Conservation (phyloP, 2,888 invertebrate species). For the Melitaea athalia region DNA sequence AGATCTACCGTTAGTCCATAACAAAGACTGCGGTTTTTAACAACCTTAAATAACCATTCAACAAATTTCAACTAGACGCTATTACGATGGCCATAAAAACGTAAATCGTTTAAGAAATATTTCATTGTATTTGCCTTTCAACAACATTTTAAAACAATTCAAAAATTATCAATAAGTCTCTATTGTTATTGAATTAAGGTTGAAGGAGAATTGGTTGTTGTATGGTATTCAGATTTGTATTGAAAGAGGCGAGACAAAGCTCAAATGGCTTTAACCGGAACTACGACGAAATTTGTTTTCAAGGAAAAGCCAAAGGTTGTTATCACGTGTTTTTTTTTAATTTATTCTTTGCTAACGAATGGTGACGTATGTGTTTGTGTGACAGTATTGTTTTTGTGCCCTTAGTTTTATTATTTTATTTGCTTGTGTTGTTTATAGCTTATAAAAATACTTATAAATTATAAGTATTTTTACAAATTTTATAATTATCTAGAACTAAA, state of each 20-base stretch:
- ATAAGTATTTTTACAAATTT: too few species aligned
- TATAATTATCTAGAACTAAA: too few species aligned
- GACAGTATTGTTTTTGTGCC: too few species aligned
- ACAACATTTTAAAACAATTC: neutral
- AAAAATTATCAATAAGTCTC: slow-evolving; percentile 3
- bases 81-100: too few species aligned
- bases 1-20: slow-evolving; percentile 67
- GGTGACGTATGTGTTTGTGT: neutral
- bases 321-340: neutral
- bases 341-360: neutral
- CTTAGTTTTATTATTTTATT: too few species aligned
- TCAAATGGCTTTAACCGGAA: slow-evolving; percentile 43
- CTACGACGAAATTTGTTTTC: slow-evolving; percentile 40
- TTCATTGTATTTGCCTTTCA: neutral
- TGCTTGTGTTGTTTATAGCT: too few species aligned
- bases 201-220: slow-evolving; percentile 37
- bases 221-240: slow-evolving; percentile 32
- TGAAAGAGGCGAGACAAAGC: slow-evolving; percentile 45
- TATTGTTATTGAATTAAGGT: slow-evolving; percentile 35
- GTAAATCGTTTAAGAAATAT: too few species aligned
- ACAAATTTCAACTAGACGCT: too few species aligned
- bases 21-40: slow-evolving; percentile 61
- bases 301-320: slow-evolving; percentile 36
- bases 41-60: slow-evolving; percentile 1
- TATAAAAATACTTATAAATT: too few species aligned